Conservation (phyloP, 1,140 invertebrate genomes). For the Anagrus nilaparvatae region DNA sequence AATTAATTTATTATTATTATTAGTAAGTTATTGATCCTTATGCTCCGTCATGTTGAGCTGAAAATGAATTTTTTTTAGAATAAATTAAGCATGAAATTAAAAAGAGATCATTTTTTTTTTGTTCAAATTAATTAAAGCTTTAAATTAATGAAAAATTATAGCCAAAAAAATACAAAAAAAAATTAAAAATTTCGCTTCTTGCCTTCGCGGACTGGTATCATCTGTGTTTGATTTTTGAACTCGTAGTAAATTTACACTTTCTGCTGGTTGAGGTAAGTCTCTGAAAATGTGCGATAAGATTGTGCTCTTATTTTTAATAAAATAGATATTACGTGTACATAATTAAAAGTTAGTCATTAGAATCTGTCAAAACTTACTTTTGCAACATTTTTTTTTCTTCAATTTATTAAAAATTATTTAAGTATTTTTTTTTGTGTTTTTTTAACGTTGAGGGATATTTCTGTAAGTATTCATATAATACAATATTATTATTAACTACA, state of each 20-base stretch:
- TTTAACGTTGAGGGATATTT: no score
- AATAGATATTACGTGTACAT: no score
- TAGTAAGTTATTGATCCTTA: no score
- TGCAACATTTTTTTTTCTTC: conserved; percentile 13
- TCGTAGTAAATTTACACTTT: conserved; percentile 38
- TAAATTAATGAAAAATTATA: not conserved
- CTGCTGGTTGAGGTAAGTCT: conserved; percentile 36
- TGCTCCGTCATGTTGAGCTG: no score
- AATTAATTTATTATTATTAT: no score
- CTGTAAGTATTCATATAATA: no score
- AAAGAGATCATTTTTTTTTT: not conserved
- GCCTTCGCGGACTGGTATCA: conserved; percentile 36
- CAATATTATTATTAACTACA: no score
- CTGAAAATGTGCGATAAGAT: conserved; percentile 36
- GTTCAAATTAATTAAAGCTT: conserved; percentile 9
- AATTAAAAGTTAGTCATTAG: no score
- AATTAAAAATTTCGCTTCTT: conserved; percentile 33
- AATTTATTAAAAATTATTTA: not conserved
- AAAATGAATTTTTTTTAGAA: no score
- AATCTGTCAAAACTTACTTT: conserved; percentile 20
- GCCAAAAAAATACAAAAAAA: conserved; percentile 19
- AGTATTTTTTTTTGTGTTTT: no score
- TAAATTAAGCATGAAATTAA: no score
- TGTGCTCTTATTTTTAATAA: conserved; percentile 7
- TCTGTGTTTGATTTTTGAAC: conserved; percentile 37